phyloP scores from a whole-genome alignment of 2,113 vertebrate genomes.

The Sprattus sprattus region DNA sequence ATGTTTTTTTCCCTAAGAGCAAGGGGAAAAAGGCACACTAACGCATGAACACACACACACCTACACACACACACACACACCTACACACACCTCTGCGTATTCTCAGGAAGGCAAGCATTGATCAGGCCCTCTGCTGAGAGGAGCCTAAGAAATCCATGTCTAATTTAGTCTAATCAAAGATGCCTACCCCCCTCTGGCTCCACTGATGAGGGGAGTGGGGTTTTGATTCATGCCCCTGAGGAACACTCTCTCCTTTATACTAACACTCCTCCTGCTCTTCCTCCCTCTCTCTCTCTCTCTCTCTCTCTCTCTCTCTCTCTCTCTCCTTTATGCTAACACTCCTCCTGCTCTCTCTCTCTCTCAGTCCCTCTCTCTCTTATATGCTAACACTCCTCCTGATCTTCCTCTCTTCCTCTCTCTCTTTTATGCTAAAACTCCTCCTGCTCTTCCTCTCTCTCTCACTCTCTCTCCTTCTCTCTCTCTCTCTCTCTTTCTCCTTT shows the following conservation, averaged over 20 bases:
- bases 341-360: neutral
- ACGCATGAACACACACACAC: neutral
- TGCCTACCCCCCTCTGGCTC: conserved; percentile 27
- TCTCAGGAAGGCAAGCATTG: neutral
- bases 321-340: too few relatives aligned
- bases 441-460: too few relatives aligned
- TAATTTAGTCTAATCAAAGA: conserved; percentile 2
- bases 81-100: neutral
- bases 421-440: too few relatives aligned
- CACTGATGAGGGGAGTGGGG: conserved; percentile 37
- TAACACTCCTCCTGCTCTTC: conserved; percentile 45
- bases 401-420: neutral
- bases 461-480: neutral
- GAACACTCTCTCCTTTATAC: conserved; percentile 59
- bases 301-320: conserved; percentile 9
- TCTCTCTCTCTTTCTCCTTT: conserved; percentile 48
- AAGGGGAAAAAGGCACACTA: neutral
- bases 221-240: conserved; percentile 63
- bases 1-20: neutral
- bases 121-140: neutral
- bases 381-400: too few relatives aligned
- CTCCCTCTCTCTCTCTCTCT: conserved; percentile 42
- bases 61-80: too few relatives aligned
- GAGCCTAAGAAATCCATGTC: neutral
- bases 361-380: neutral